Base-by-base conservation (phyloP, 2,113 vertebrate genomes). In the Dunckerocampus dactyliophorus region DNA sequence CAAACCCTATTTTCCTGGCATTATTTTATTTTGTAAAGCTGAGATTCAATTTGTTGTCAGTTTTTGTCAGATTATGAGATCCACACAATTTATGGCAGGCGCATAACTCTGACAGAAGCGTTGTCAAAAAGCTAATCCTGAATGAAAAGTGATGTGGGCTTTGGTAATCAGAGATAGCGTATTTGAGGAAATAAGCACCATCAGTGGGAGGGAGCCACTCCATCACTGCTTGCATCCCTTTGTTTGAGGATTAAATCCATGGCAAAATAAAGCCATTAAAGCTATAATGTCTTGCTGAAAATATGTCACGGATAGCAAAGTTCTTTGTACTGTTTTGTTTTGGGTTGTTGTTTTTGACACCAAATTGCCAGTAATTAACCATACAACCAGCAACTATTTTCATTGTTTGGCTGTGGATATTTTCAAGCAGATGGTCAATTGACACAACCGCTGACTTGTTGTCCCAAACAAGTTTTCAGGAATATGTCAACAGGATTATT, bases 121-220 rank as follows among this genome's bases (percentile, higher is more conserved):
- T 31, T 28, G 28, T 53, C 8, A 31, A 47, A 62, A 75, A 79
- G 75, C 82, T 88, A 85, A 89, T 89, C 86, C 84, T 84, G 84
- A 85, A 86, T 87, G 87, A 85, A 86, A 85, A 85, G 72, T 66
- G 75, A 80, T 79, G 70, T 71, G 47, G 65, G 72, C 62, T 75
- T 57, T 28, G 37, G 66, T 76, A 85, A 82, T 81, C 69, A 76
- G 65, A 77, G 69, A 80, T 63, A 63, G 59, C 62, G 72, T 34
- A 63, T 63, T 72, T 73, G 59, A 19, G 52, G 60, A 84, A 82
- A 88, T 88, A 88, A 87, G 31, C 58, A 48, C 47, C n/a, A 52
- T 11, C 24, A 59, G 54, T 62, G 50, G 63, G 57, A 49, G 34
- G 63, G 49, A 17, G 59, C 9, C 19, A 34, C 67, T 47, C 63